Evolutionary conservation across 1,140 invertebrate genomes (phyloP), one percentile per base, ranked within the genome.

Genomic region (Wasmannia auropunctata): DNA sequence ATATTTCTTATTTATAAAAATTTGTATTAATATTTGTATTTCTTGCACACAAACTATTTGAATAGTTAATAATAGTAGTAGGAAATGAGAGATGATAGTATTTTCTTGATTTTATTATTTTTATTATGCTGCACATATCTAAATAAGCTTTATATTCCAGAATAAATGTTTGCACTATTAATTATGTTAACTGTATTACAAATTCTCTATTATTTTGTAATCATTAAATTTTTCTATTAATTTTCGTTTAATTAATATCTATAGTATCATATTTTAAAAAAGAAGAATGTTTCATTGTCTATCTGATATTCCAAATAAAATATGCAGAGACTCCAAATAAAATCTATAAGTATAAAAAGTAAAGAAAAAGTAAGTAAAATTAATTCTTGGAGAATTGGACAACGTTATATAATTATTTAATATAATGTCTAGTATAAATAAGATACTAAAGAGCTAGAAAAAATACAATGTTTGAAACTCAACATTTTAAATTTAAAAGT

Each of bases 401-500:
- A 49, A 46, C 10, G 37, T 10, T 6, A 49, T 65, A 56, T 14
- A 67, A 51, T 65, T 28, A 43, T 40, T 22, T 81, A 43, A 51
- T 16, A 54, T 6, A 67, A 7, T 19, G 1, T 67, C 14, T 81
- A 3, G 37, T 37, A 37, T 2, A 37, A 37, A n/a, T 19, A 60
- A 60, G 37, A 72, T 43, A n/a, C n/a, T 28, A 5, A n/a, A 81
- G 40, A 34, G 43, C 25, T 72, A 83, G 31, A 77, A 83, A 16
- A 63, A n/a, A 49, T 34, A 43, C 10, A 54, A 34, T 28, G 5
- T 70, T 14, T 56, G 6, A 46, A 16, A 31, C 43, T 43, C 16
- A 19, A 54, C 31, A 28, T 37, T 37, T 37, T 37, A 31, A 43
- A 79, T n/a, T 22, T 63, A 37, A 37, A 28, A 58, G n/a, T 51